These are phyloP conservation scores for Mamestra configurata DNA, from an alignment of 1,140 invertebrate species.

Conservation along the genomic window DNA sequence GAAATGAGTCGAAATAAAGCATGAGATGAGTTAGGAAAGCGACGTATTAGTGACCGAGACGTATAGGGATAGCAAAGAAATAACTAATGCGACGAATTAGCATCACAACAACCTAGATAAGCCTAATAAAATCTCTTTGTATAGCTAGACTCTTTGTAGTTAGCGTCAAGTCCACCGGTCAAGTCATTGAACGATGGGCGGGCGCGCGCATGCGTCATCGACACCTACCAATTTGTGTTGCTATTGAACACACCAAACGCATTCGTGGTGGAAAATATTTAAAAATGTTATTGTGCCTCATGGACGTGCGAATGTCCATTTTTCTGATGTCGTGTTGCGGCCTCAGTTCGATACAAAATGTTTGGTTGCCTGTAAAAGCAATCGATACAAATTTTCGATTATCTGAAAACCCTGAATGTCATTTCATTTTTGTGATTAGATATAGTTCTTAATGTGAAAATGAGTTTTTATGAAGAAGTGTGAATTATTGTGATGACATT, in stretches of 20 bases:
- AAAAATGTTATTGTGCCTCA: background rate
- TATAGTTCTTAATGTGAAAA: background rate
- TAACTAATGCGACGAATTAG: too few species aligned
- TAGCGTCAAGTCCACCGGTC: too few species aligned
- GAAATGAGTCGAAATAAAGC: too few species aligned
- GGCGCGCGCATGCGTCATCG: conserved; percentile 73
- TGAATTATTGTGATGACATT: background rate
- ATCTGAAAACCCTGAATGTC: background rate
- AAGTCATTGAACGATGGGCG: conserved; percentile 82
- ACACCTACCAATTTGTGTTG: conserved; percentile 65
- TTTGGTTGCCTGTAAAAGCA: background rate
- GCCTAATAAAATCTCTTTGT: conserved; percentile 46
- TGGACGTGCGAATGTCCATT: background rate
- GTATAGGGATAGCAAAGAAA: too few species aligned
- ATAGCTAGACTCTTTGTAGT: conserved; percentile 37
- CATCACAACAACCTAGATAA: too few species aligned
- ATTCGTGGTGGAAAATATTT: conserved; percentile 46
- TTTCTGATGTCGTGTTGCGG: background rate
- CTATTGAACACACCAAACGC: conserved; percentile 56
- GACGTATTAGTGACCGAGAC: too few species aligned
- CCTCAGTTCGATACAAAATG: background rate
- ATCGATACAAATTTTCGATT: background rate
- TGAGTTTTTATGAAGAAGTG: background rate
- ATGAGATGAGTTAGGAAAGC: too few species aligned
- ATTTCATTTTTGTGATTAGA: background rate